Evolutionary conservation across 2,888 invertebrate species (phyloP), one percentile per base, ranked within the genome.

Genomic region (Charanyca ferruginea): DNA sequence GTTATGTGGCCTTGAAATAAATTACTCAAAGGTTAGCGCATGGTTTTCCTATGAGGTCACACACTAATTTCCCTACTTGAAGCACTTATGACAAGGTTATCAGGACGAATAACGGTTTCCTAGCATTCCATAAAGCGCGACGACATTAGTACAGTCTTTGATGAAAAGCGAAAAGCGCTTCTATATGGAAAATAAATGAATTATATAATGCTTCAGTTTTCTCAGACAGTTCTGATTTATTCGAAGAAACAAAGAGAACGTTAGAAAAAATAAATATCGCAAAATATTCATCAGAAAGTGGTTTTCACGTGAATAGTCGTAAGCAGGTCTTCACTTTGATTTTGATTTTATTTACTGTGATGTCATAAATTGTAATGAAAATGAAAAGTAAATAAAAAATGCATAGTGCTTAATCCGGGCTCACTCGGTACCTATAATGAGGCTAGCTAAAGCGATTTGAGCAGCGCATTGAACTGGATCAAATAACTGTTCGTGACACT

Each of bases 401-500:
- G 6, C 32, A 28, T 8, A 28, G 41, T 47, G 47, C 32, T 13
- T 60, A 23, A 11, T 25, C 13, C 20, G 44, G 48, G 49, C 71
- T 61, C 60, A 67, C 60, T 54, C 25, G 57, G 32, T 48, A 32
- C 32, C 58, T 70, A 55, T 62, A 73, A 16, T 16, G 25, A 63
- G 66, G 62, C 62, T 69, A 71, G 63, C 60, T 66, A 35, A n/a
- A 49, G 42, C 68, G 69, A 61, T 72, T 69, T 65, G 75, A 57
- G 71, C 45, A 69, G 74, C 59, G 61, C 69, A 51, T 73, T 60
- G 60, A 86, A 93, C 83, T 85, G 84, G 90, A 87, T 84, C 88
- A 84, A 69, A 76, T 89, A 92, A 90, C 91, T 77, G 91, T 87
- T 77, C 89, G 91, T 91, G 89, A 91, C 88, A 91, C 88, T 91